These are phyloP conservation scores for Tenthredo scrophulariae DNA, from an alignment of 2,888 invertebrate genomes.

Conservation along the genomic window DNA sequence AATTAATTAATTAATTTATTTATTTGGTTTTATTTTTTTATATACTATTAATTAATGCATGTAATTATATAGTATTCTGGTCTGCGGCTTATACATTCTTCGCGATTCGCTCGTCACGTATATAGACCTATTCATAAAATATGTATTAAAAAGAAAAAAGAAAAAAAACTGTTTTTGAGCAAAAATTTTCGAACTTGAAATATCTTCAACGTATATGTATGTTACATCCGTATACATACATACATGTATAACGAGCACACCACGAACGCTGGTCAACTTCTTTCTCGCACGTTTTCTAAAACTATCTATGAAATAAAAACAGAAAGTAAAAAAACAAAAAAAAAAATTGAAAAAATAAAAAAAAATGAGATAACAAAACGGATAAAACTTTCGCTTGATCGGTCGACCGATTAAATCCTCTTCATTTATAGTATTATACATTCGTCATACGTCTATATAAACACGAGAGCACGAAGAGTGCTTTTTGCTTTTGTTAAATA, in stretches of 20 bases:
- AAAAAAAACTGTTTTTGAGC: neutral
- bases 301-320: neutral
- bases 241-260: neutral
- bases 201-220: neutral
- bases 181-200: neutral
- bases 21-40: neutral
- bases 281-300: conserved; percentile 29
- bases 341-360: neutral
- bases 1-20: too few relatives aligned
- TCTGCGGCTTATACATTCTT: neutral
- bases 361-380: too few relatives aligned
- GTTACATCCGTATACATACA: neutral
- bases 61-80: neutral
- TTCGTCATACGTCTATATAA: neutral
- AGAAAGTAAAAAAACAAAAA: neutral
- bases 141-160: neutral
- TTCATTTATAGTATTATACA: neutral
- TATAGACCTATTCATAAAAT: neutral
- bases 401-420: neutral
- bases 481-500: neutral
- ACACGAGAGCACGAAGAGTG: neutral
- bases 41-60: neutral
- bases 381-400: neutral
- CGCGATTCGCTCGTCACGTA: conserved; percentile 15
- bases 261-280: conserved; percentile 25